Percentiles rank a stretch among this genome's conserved stretches.
Evolutionary conservation across 2,113 vertebrate species (phyloP).

Genomic region (Guaruba guarouba): DNA sequence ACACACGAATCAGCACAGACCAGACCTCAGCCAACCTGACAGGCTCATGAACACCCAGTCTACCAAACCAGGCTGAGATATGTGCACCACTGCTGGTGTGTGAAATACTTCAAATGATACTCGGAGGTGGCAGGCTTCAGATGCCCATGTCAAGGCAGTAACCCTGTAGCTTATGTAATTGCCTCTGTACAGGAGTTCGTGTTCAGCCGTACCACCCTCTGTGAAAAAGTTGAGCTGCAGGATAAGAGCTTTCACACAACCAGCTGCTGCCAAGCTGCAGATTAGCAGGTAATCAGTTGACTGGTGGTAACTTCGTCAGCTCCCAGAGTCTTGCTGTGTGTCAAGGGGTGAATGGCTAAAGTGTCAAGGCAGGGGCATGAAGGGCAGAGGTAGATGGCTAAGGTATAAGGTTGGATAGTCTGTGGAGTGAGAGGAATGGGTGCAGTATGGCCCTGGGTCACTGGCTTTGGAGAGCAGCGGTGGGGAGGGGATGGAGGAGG

Average conservation of each 20-base stretch:
- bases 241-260: conserved; percentile 66
- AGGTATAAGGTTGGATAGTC: background rate
- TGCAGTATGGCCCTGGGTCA: background rate
- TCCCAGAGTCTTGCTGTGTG: conserved; percentile 25
- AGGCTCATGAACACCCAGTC: background rate
- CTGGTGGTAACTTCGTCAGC: conserved; percentile 53
- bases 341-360: background rate
- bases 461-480: rapidly evolving
- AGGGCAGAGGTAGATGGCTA: background rate
- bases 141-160: conserved; percentile 60
- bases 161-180: conserved; percentile 64
- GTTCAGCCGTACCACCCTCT: conserved; percentile 63
- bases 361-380: background rate
- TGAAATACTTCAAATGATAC: conserved; percentile 63
- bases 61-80: conserved; percentile 41
- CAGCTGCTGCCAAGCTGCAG: conserved; percentile 66
- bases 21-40: conserved; percentile 31
- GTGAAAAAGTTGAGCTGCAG: conserved; percentile 67
- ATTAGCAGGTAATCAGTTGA: conserved; percentile 67
- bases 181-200: conserved; percentile 67
- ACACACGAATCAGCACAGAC: background rate
- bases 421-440: background rate
- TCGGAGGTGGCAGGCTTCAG: conserved; percentile 28
- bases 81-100: conserved; percentile 52
- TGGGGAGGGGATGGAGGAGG: background rate